Percentiles rank a stretch among this genome's conserved stretches.
Evolutionary conservation across 2,797 vertebrate species (phyloP).

Genomic region (Crocodylus rhombifer): DNA sequence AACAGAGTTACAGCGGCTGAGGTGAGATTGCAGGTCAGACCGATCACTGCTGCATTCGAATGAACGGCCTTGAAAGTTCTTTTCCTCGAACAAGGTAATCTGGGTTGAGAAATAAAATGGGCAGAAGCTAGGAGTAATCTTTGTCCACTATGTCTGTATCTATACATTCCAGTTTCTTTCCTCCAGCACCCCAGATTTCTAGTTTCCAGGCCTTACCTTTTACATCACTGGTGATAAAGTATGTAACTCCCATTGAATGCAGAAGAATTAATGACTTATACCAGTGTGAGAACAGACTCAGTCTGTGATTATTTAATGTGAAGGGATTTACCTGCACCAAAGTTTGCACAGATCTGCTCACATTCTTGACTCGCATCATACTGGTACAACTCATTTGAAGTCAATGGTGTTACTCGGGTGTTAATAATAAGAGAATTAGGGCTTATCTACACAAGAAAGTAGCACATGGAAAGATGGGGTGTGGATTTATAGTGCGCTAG

Average conservation of each 20-base stretch:
- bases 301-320: background rate
- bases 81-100: slow-evolving; percentile 86
- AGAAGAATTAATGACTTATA: background rate
- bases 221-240: background rate
- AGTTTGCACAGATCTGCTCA: background rate
- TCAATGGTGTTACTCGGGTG: background rate
- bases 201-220: background rate
- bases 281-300: background rate
- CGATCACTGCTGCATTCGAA: slow-evolving; percentile 84
- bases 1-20: slow-evolving; percentile 85
- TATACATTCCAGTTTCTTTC: background rate
- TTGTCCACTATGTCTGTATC: background rate
- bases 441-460: background rate
- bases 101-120: background rate
- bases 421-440: background rate
- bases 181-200: background rate
- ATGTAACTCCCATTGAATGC: background rate
- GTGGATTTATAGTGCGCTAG: no score
- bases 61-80: slow-evolving; percentile 84
- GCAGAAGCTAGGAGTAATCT: background rate
- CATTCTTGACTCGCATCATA: background rate
- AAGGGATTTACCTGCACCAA: background rate
- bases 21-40: slow-evolving; percentile 79
- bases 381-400: background rate
- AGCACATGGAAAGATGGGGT: background rate